A percentile compares a stretch with the other conserved stretches of the same genome.
Evolutionary conservation across 2,888 invertebrate species (phyloP).

Genomic region (Acleris holmiana): DNA sequence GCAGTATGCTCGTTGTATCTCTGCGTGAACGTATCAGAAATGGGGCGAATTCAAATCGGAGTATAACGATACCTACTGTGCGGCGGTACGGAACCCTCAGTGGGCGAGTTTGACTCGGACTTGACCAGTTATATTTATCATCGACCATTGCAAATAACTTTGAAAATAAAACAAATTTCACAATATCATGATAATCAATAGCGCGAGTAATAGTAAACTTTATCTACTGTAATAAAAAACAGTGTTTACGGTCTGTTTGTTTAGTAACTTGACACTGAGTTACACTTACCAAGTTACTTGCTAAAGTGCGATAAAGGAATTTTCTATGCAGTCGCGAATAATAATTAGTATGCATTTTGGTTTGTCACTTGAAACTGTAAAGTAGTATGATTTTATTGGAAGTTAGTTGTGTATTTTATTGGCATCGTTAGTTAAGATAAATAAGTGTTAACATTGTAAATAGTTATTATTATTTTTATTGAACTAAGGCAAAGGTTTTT

Average conservation of each 20-base stretch:
- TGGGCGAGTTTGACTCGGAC: no score
- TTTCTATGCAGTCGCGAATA: background rate
- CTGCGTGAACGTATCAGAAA: no score
- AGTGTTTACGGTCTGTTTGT: slow-evolving; percentile 27
- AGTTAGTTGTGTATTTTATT: background rate
- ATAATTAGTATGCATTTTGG: background rate
- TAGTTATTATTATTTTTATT: no score
- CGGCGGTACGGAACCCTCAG: no score
- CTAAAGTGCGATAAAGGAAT: background rate
- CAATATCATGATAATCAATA: slow-evolving; percentile 7
- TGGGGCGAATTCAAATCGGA: no score
- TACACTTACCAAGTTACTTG: slow-evolving; percentile 3
- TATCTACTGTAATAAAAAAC: slow-evolving; percentile 11
- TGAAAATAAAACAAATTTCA: background rate
- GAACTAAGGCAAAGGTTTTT: no score
- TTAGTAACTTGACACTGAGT: slow-evolving; percentile 13
- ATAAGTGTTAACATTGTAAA: no score
- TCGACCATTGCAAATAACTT: background rate
- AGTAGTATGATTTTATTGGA: background rate
- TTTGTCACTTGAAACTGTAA: background rate
- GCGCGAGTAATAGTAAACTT: slow-evolving; percentile 24
- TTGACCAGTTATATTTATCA: no score
- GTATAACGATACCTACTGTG: no score
- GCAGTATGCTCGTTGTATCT: no score
- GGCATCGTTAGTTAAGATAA: background rate